These are phyloP conservation scores for Ptilorrhoa leucosticta DNA, from an alignment of 2,113 vertebrate genomes.

Conservation along the genomic window DNA sequence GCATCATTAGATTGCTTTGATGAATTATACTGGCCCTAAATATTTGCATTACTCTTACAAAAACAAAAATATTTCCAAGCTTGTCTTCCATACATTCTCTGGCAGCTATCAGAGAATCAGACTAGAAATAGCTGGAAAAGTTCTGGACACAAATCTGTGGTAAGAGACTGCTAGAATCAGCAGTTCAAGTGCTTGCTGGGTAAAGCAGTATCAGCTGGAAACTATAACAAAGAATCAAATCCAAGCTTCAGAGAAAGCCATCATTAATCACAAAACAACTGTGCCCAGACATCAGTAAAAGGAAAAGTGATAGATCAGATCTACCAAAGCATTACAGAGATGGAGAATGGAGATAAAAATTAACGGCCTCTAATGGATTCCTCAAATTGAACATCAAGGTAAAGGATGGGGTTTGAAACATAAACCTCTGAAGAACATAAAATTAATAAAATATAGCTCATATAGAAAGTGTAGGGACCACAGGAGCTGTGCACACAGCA, in stretches of 20 bases:
- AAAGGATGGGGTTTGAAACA: not conserved
- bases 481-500: not conserved
- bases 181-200: not conserved
- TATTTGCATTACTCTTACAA: not conserved
- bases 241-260: not conserved
- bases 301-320: not conserved
- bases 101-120: not conserved
- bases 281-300: not conserved
- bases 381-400: not conserved
- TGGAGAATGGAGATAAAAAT: not conserved
- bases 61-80: not conserved
- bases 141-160: not conserved
- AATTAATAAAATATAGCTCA: not conserved
- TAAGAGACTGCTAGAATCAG: not conserved
- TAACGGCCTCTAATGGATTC: not conserved
- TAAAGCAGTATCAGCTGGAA: not conserved
- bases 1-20: not conserved
- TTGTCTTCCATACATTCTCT: not conserved
- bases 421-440: not conserved
- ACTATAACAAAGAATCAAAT: not conserved
- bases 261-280: constrained; percentile 12
- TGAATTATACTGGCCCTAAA: not conserved
- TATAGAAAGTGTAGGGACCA: not conserved
- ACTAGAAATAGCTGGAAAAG: not conserved
- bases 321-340: not conserved